phyloP scores from a whole-genome alignment of 1,140 invertebrate genomes.

The Lutraria rhynchaena region DNA sequence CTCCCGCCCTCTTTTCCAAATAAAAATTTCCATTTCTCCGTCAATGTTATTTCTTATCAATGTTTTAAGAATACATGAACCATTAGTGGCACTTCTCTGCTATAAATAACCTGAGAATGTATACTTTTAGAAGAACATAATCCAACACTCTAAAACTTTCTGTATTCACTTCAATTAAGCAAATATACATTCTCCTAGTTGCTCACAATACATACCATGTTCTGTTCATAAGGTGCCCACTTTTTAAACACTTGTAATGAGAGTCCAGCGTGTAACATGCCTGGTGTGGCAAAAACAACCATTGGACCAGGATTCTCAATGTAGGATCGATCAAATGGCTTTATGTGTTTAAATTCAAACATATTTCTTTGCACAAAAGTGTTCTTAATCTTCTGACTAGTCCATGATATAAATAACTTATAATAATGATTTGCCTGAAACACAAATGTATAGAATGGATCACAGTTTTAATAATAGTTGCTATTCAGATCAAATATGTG shows the following conservation, averaged over 20 bases:
- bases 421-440: constrained; percentile 97
- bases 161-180: no score
- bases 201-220: constrained; percentile 88
- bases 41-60: no score
- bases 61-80: no score
- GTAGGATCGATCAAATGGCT: constrained; percentile 87
- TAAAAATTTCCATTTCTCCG: no score
- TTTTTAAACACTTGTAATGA: constrained; percentile 99
- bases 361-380: constrained; percentile 99
- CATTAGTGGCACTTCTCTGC: no score
- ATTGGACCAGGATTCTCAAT: constrained; percentile 99
- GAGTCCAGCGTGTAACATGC: constrained; percentile 99
- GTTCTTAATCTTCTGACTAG: constrained; percentile 99
- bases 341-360: constrained; percentile 99
- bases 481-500: background rate
- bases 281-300: constrained; percentile 99
- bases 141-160: no score
- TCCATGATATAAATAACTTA: constrained; percentile 99
- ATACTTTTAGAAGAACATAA: no score
- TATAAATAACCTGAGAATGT: no score
- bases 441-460: background rate
- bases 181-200: no score
- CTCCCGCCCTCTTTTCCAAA: no score
- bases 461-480: background rate
- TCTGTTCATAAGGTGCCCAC: constrained; percentile 99